phyloP scores from a whole-genome alignment of 2,797 vertebrate genomes.

The Lagocephalus sceleratus region DNA sequence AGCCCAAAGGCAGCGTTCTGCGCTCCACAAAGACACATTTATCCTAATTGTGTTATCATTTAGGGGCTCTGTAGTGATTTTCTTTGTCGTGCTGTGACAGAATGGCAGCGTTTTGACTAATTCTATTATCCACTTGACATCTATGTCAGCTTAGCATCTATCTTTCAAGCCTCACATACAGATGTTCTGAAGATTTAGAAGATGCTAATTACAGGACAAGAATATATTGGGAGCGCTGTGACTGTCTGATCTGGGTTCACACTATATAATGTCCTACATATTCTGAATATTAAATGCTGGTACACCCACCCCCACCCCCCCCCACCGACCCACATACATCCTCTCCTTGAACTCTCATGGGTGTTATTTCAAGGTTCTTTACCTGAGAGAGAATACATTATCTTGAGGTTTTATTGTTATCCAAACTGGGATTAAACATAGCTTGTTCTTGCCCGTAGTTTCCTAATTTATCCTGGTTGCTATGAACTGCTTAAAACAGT shows the following conservation, averaged over 20 bases:
- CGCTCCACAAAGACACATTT: conserved; percentile 35
- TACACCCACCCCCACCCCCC: conserved; percentile 32
- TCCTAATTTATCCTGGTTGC: no score
- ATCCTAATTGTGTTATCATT: conserved; percentile 51
- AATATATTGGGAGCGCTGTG: conserved; percentile 8
- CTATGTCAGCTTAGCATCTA: conserved; percentile 36
- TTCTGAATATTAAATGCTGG: conserved; percentile 39
- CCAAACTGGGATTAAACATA: no score
- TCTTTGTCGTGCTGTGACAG: conserved; percentile 37
- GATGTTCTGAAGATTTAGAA: conserved; percentile 11
- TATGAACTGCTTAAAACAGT: no score
- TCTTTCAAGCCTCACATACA: conserved; percentile 31
- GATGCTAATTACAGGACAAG: conserved; percentile 35
- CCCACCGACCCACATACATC: conserved; percentile 53
- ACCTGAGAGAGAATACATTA: not conserved
- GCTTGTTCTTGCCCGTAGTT: no score
- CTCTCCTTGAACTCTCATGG: conserved; percentile 58
- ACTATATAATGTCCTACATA: conserved; percentile 37
- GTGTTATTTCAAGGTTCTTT: conserved; percentile 55
- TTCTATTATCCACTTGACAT: conserved; percentile 48
- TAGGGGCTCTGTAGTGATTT: conserved; percentile 18
- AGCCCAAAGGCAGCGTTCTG: conserved; percentile 34
- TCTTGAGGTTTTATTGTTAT: no score
- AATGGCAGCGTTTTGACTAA: conserved; percentile 34
- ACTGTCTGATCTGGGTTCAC: conserved; percentile 32